Percentiles rank a stretch among this genome's conserved stretches.
Evolutionary conservation across 2,113 vertebrate genomes (phyloP).

Genomic region (Martes martes): DNA sequence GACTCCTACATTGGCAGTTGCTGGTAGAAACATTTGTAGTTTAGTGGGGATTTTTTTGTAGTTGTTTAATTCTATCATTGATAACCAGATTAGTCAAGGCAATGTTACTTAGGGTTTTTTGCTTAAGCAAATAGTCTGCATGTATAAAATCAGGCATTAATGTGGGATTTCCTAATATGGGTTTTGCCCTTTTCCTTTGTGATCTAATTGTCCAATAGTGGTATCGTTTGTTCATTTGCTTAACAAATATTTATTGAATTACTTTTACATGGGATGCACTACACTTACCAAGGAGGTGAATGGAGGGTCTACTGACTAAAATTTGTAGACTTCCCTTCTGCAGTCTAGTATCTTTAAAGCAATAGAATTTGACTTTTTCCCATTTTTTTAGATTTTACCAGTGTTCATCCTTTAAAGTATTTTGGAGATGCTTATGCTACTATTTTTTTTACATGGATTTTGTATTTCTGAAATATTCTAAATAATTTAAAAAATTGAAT

Average conservation of each 20-base stretch:
- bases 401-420: background rate
- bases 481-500: background rate
- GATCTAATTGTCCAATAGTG: background rate
- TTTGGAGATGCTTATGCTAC: background rate
- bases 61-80: background rate
- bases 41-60: background rate
- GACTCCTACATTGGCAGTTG: background rate
- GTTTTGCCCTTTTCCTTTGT: background rate
- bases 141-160: background rate
- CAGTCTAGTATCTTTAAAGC: background rate
- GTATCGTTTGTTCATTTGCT: constrained; percentile 21
- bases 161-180: background rate
- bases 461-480: constrained; percentile 9
- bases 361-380: background rate
- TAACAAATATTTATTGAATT: constrained; percentile 1
- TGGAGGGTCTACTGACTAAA: background rate
- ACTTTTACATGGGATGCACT: background rate
- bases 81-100: background rate
- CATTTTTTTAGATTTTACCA: background rate
- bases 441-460: background rate
- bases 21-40: background rate
- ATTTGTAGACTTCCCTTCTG: background rate
- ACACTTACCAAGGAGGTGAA: background rate
- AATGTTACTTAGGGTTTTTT: background rate
- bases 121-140: background rate